phyloP scores from a whole-genome alignment of 2,888 invertebrate genomes.

The Ptychoptera contaminata region DNA sequence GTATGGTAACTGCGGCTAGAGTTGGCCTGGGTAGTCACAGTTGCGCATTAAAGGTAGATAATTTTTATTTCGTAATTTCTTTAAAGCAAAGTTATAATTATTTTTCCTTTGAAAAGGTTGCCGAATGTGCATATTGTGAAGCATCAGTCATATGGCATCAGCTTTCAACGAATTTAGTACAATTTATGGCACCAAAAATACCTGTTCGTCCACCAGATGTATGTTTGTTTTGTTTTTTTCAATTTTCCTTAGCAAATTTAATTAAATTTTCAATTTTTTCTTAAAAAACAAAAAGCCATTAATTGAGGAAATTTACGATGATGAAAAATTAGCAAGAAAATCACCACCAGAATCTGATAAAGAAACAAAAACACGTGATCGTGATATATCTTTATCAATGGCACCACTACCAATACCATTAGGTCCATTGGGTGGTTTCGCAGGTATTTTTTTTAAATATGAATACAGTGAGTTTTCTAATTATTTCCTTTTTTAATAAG shows the following conservation, averaged over 20 bases:
- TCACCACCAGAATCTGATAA: conserved; percentile 57
- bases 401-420: conserved; percentile 30
- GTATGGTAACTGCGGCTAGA: conserved; percentile 61
- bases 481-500: background rate
- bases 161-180: conserved; percentile 61
- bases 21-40: conserved; percentile 44
- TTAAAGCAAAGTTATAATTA: background rate
- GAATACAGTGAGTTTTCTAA: background rate
- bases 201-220: conserved; percentile 63
- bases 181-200: conserved; percentile 60
- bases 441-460: conserved; percentile 23
- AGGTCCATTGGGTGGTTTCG: conserved; percentile 30
- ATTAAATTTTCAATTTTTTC: conserved; percentile 2
- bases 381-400: conserved; percentile 35
- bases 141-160: conserved; percentile 92
- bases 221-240: conserved; percentile 21
- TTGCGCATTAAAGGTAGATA: conserved; percentile 37
- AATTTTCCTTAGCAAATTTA: background rate
- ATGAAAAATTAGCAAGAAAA: conserved; percentile 43
- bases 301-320: conserved; percentile 52
- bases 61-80: background rate
- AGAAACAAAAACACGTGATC: conserved; percentile 39
- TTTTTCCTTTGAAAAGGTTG: conserved; percentile 18
- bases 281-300: conserved; percentile 37
- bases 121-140: conserved; percentile 84